phyloP scores from a whole-genome alignment of 2,797 vertebrate species.

The Brachymystax lenok region DNA sequence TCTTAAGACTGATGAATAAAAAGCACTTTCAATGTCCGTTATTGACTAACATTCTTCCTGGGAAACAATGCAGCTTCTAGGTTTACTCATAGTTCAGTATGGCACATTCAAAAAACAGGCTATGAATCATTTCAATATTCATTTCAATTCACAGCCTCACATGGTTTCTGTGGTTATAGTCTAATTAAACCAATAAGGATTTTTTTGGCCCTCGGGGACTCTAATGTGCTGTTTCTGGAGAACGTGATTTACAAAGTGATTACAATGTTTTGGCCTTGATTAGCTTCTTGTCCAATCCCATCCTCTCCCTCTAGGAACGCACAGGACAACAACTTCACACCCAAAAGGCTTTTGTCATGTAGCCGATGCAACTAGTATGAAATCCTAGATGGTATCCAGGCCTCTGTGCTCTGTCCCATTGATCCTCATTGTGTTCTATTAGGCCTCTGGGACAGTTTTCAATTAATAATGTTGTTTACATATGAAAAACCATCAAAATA shows the following conservation, averaged over 20 bases:
- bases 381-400: conserved; percentile 40
- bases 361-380: conserved; percentile 39
- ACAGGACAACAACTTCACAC: conserved; percentile 47
- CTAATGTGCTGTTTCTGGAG: conserved; percentile 44
- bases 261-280: conserved; percentile 59
- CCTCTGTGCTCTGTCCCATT: conserved; percentile 39
- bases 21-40: not conserved
- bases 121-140: conserved; percentile 21
- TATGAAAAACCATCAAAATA: not conserved
- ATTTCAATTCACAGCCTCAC: conserved; percentile 18
- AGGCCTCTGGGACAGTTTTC: conserved; percentile 41
- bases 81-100: not conserved
- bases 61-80: conserved; percentile 3
- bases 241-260: conserved; percentile 59
- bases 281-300: conserved; percentile 46
- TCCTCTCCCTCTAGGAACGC: not conserved
- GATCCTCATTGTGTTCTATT: conserved; percentile 56
- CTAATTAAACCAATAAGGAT: conserved; percentile 74
- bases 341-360: conserved; percentile 23
- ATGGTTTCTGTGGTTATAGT: conserved; percentile 52
- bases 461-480: conserved; percentile 54
- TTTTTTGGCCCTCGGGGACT: conserved; percentile 53
- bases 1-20: not conserved
- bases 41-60: not conserved
- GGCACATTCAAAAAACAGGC: conserved; percentile 6